Evolutionary conservation across 2,113 vertebrate genomes (phyloP).

Genomic region (Pachypanchax playfairii): DNA sequence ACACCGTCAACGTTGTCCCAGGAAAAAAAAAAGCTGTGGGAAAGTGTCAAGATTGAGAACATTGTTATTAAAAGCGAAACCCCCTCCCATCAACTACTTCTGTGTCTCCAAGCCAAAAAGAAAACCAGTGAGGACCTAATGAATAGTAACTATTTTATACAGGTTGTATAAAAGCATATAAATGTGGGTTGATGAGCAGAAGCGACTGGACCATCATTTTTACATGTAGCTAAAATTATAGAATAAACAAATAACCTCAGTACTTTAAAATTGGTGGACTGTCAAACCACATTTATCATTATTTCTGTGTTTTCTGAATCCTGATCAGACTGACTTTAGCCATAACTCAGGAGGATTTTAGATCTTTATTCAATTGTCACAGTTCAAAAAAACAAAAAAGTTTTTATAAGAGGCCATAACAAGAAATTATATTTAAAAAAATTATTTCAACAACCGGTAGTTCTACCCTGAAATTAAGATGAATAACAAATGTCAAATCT

Average conservation of each 20-base stretch:
- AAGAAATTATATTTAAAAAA: background rate
- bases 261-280: too few species aligned
- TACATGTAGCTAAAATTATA: too few species aligned
- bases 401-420: background rate
- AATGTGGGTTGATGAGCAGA: slow-evolving; percentile 52
- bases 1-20: slow-evolving; percentile 39
- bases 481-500: too few species aligned
- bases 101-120: slow-evolving; percentile 57
- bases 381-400: background rate
- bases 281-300: too few species aligned
- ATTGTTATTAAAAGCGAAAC: slow-evolving; percentile 63
- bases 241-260: too few species aligned
- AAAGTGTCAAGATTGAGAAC: slow-evolving; percentile 65
- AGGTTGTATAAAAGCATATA: slow-evolving; percentile 47
- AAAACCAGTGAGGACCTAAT: slow-evolving; percentile 52
- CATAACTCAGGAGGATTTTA: too few species aligned
- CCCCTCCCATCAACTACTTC: slow-evolving; percentile 62
- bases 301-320: too few species aligned
- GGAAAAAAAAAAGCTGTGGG: slow-evolving; percentile 60
- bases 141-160: slow-evolving; percentile 72
- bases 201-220: background rate
- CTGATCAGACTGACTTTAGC: too few species aligned
- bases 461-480: too few species aligned
- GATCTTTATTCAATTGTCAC: too few species aligned
- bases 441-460: too few species aligned